Conservation (phyloP, 1,140 invertebrate species). For the Oryzaephilus surinamensis region DNA sequence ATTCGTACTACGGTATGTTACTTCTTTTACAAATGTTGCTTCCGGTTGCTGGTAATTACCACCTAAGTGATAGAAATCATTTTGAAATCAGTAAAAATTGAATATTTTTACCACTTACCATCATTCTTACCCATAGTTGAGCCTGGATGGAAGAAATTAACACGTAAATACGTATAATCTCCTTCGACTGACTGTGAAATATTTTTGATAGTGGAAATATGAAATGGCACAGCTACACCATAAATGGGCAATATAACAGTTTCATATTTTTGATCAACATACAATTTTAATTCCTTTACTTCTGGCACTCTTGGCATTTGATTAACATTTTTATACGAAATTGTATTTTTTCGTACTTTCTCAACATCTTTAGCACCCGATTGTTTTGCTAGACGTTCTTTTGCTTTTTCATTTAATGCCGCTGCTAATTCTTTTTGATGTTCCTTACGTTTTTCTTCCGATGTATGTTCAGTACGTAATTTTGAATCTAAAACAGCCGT, state of each 20-base stretch:
- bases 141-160: conserved; percentile 98
- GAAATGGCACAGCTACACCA: conserved; percentile 92
- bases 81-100: neutral
- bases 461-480: conserved; percentile 87
- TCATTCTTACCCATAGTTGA: conserved; percentile 89
- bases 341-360: conserved; percentile 84
- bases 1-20: conserved; percentile 97
- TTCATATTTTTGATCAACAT: conserved; percentile 95
- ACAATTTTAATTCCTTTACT: conserved; percentile 88
- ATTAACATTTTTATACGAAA: conserved; percentile 88
- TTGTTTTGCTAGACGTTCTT: conserved; percentile 80
- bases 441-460: conserved; percentile 93
- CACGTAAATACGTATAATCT: conserved; percentile 96
- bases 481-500: conserved; percentile 93
- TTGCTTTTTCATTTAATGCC: conserved; percentile 84
- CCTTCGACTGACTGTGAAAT: conserved; percentile 97
- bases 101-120: conserved; percentile 8
- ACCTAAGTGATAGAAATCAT: conserved; percentile 38
- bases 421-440: conserved; percentile 93
- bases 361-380: conserved; percentile 77
- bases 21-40: conserved; percentile 96
- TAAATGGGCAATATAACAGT: conserved; percentile 95
- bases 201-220: conserved; percentile 98
- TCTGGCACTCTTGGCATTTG: conserved; percentile 91
- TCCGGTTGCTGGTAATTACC: conserved; percentile 86